Evolutionary conservation across 2,797 vertebrate species (phyloP).

Genomic region (Loriculus beryllinus): DNA sequence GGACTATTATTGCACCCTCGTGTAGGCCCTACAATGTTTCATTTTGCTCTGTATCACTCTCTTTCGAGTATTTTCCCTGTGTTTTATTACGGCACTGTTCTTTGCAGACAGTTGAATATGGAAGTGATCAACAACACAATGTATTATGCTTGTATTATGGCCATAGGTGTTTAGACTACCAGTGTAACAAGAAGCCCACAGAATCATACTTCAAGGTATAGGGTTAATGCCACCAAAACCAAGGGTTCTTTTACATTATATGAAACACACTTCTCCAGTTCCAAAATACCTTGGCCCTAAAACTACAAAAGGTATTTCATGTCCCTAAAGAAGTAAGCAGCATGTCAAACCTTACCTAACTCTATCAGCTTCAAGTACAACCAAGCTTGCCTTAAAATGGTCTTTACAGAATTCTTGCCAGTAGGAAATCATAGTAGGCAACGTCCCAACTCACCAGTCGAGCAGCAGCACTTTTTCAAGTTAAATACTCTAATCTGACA

Average conservation of each 20-base stretch:
- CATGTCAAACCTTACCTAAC: not conserved
- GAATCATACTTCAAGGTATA: not conserved
- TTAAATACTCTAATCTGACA: constrained; percentile 38
- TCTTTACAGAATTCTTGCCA: not conserved
- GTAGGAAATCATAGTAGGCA: constrained; percentile 27
- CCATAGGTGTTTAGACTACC: fast-evolving
- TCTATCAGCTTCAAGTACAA: not conserved
- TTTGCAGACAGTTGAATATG: not conserved
- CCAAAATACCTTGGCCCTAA: not conserved
- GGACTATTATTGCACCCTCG: not conserved
- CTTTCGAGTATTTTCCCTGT: not conserved
- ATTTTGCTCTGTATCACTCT: not conserved
- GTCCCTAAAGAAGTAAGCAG: not conserved
- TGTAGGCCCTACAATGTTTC: not conserved
- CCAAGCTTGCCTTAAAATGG: not conserved
- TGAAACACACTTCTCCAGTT: not conserved
- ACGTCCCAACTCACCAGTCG: not conserved
- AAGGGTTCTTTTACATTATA: not conserved
- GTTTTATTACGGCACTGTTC: not conserved
- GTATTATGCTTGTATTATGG: not conserved
- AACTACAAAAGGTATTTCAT: not conserved
- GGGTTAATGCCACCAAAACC: not conserved
- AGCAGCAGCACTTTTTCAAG: constrained; percentile 43
- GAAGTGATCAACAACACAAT: not conserved
- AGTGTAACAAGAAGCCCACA: not conserved